Evolutionary conservation across 2,113 vertebrate species (phyloP), one percentile per base, ranked within the genome.

Genomic region (Polyodon spathula): DNA sequence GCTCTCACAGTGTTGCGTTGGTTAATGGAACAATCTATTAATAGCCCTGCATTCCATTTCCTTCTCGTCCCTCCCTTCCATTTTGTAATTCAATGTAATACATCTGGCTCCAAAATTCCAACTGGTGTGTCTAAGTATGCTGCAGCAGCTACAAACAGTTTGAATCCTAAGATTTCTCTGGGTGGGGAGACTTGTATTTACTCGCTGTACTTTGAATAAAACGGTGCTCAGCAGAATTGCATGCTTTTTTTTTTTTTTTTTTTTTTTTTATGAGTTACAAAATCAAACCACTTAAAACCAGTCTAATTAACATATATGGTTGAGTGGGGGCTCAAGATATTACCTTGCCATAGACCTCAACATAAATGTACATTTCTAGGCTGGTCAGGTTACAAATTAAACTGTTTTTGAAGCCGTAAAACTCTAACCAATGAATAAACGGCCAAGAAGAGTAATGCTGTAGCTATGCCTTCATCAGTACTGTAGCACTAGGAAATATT

Each of bases 41-140:
- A 70, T 68, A 67, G 62, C 39, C 62, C 46, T 44, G 61, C 66
- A 66, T 67, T 70, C 64, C 67, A 56, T 15, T 65, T 63, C 57
- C 63, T 63, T 50, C 37, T 15, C 16, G 48, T 41, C 1, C 61
- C 66, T 61, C 64, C 68, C 40, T 65, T 37, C 6, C 59, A 60
- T 66, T 64, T 61, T 66, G 12, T 46, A 72, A 67, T 69, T 54
- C 54, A 66, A 62, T 58, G 17, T 14, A 69, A 67, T 64, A 54
- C 53, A 59, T 68, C 48, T 66, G 56, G 63, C 66, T 70, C 59
- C 63, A 43, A 41, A 38, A 54, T 63, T 70, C 66, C 68, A 74
- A 64, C 72, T 74, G 59, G 38, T 62, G 68, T 42, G 43, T 54
- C 8, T 37, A 38, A 48, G 8, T 38, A 44, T n/a, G 27, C 38